These are phyloP conservation scores for Lycophotia porphyrea DNA, from an alignment of 2,888 invertebrate genomes.

Conservation along the genomic window DNA sequence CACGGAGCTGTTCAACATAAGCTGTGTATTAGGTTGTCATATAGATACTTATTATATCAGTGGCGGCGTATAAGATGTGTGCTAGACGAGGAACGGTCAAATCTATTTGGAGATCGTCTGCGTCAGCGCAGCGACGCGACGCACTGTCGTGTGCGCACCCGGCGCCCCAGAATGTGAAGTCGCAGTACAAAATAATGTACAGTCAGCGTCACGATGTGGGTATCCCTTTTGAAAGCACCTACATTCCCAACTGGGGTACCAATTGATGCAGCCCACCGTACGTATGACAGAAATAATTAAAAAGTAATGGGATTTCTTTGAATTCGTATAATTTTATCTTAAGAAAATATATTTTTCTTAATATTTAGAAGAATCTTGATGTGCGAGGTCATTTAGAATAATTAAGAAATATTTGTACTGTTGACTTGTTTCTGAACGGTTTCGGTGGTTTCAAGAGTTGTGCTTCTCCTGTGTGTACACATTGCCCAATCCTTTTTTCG, in stretches of 20 bases:
- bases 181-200: slow-evolving; percentile 40
- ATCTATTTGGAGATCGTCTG: slow-evolving; percentile 83
- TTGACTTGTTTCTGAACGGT: slow-evolving; percentile 59
- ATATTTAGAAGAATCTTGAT: slow-evolving; percentile 65
- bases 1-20: slow-evolving; percentile 60
- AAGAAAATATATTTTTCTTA: slow-evolving; percentile 60
- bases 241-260: no score
- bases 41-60: slow-evolving; percentile 66
- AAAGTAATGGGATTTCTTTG: slow-evolving; percentile 43
- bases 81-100: slow-evolving; percentile 77
- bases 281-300: slow-evolving; percentile 49
- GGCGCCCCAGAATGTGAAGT: slow-evolving; percentile 70
- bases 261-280: no score
- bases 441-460: slow-evolving; percentile 69
- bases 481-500: slow-evolving; percentile 84
- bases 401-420: slow-evolving; percentile 80
- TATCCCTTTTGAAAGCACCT: no score
- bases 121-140: slow-evolving; percentile 71
- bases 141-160: slow-evolving; percentile 62
- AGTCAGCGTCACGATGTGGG: no score
- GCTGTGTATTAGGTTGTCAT: slow-evolving; percentile 65
- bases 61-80: slow-evolving; percentile 61
- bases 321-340: slow-evolving; percentile 60
- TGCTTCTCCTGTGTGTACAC: slow-evolving; percentile 89
- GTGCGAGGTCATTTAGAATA: slow-evolving; percentile 80